phyloP scores from a whole-genome alignment of 1,140 invertebrate species.

The Steinernema khuongi region DNA sequence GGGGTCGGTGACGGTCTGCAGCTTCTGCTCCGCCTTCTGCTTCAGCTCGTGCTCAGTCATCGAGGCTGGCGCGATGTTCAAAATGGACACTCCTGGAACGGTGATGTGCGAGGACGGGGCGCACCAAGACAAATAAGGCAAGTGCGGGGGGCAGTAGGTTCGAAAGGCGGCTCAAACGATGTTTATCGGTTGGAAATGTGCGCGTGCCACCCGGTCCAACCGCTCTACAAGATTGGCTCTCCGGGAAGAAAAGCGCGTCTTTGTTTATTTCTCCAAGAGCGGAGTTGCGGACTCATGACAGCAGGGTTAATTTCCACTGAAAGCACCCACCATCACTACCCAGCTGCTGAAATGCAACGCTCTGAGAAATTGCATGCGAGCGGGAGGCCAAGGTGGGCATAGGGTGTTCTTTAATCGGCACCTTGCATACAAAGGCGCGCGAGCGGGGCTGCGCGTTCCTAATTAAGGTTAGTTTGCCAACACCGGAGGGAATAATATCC shows the following conservation, averaged over 20 bases:
- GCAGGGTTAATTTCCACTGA: no score
- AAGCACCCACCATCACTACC: no score
- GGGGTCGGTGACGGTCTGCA: constrained; percentile 68
- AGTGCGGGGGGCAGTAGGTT: neutral
- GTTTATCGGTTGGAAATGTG: neutral
- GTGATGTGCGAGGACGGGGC: neutral
- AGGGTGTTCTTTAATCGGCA: neutral
- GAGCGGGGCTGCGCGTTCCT: neutral
- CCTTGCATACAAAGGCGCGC: neutral
- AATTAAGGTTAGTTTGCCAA: neutral
- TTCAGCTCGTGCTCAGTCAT: constrained; percentile 72
- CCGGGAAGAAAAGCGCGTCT: neutral
- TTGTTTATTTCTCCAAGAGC: neutral
- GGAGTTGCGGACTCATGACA: neutral
- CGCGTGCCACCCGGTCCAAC: neutral
- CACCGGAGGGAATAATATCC: neutral
- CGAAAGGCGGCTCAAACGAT: neutral
- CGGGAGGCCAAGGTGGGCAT: no score
- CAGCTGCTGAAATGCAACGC: no score
- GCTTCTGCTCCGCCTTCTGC: constrained; percentile 66
- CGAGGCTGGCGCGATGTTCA: constrained; percentile 57
- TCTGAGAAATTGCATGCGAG: no score
- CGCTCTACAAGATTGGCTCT: neutral
- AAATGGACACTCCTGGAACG: constrained; percentile 28
- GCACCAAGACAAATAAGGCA: neutral